Evolutionary conservation across 1,140 invertebrate genomes (phyloP).

Genomic region (Apolygus lucorum): DNA sequence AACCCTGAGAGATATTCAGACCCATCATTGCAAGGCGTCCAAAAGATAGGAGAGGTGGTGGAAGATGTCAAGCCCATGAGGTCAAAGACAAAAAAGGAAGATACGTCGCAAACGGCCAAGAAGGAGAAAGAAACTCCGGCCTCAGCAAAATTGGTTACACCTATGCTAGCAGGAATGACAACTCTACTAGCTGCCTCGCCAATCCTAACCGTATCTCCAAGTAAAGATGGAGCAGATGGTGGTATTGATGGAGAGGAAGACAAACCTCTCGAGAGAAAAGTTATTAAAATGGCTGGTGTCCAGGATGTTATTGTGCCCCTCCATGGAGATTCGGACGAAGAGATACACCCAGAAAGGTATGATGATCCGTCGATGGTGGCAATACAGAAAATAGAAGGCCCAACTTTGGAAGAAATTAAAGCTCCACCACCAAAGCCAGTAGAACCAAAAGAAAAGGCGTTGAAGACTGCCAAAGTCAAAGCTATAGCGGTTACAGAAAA

Average conservation of each 20-base stretch:
- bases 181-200: slow-evolving; percentile 9
- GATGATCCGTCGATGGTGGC: background rate
- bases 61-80: background rate
- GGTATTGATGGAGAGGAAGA: slow-evolving; percentile 22
- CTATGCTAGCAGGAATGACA: slow-evolving; percentile 1
- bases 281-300: background rate
- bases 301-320: background rate
- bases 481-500: background rate
- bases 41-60: slow-evolving; percentile 28
- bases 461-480: background rate
- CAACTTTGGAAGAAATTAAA: background rate
- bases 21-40: background rate
- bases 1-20: background rate
- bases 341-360: slow-evolving; percentile 2
- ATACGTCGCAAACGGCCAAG: background rate
- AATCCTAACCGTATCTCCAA: background rate
- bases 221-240: background rate
- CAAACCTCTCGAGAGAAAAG: background rate
- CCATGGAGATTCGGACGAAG: background rate
- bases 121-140: background rate
- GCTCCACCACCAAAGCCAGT: background rate
- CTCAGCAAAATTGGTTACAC: background rate
- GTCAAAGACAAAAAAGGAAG: background rate
- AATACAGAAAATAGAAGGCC: background rate
- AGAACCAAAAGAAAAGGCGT: background rate